These are phyloP conservation scores for Pissodes strobi DNA, from an alignment of 1,140 invertebrate genomes.

Conservation along the genomic window DNA sequence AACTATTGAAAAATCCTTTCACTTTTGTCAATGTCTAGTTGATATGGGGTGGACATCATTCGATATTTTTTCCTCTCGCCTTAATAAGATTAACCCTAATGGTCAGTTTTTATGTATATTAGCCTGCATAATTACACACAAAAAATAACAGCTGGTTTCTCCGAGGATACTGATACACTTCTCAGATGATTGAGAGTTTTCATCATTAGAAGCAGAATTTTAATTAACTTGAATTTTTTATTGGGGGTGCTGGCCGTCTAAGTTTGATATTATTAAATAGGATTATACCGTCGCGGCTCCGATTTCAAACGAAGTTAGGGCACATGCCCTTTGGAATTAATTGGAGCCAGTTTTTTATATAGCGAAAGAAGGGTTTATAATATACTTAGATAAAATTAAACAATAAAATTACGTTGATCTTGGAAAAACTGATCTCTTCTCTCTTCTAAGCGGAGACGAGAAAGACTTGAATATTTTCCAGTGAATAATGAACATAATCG, in stretches of 20 bases:
- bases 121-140: background rate
- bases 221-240: conserved; percentile 18
- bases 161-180: conserved; percentile 8
- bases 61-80: background rate
- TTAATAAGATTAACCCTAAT: conserved; percentile 14
- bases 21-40: too few species aligned
- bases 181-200: conserved; percentile 2
- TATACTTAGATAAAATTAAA: too few species aligned
- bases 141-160: conserved; percentile 8
- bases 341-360: background rate
- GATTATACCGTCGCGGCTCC: background rate
- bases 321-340: conserved; percentile 6
- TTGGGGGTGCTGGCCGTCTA: conserved; percentile 8
- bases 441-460: too few species aligned
- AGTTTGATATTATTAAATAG: background rate
- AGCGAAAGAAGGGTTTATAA: too few species aligned
- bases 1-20: too few species aligned
- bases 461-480: too few species aligned
- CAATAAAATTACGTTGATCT: too few species aligned
- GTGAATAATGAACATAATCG: too few species aligned
- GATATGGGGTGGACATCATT: background rate
- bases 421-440: too few species aligned
- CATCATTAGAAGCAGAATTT: conserved; percentile 2
- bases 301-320: background rate
- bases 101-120: conserved; percentile 6